Conservation (phyloP, 2,113 vertebrate species). For the Engystomops pustulosus region DNA sequence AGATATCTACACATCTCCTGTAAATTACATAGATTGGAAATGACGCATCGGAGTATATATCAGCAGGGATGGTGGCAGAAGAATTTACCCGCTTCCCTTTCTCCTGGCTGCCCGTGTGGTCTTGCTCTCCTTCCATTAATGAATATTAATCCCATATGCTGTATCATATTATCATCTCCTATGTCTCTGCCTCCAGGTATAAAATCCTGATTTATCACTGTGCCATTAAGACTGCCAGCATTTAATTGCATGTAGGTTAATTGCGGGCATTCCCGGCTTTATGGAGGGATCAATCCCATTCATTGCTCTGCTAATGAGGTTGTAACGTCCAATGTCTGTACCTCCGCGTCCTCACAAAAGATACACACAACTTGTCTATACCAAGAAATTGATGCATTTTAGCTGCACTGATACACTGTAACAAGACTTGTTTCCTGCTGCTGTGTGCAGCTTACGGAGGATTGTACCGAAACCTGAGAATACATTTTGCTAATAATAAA, state of each 20-base stretch:
- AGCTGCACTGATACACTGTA: too few relatives aligned
- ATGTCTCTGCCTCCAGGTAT: conserved; percentile 64
- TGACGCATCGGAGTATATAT: too few relatives aligned
- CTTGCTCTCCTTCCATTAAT: conserved; percentile 62
- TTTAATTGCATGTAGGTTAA: conserved; percentile 69
- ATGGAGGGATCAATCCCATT: conserved; percentile 67
- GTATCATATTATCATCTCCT: conserved; percentile 62
- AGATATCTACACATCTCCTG: background rate
- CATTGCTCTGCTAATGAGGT: conserved; percentile 69
- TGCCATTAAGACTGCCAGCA: conserved; percentile 63
- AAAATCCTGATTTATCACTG: conserved; percentile 68
- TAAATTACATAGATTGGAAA: background rate
- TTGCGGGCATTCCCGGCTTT: conserved; percentile 67
- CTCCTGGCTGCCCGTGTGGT: conserved; percentile 60
- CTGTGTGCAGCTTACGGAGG: too few relatives aligned
- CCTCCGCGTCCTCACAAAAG: conserved; percentile 35
- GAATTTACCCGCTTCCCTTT: background rate
- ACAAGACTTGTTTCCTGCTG: too few relatives aligned
- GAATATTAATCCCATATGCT: conserved; percentile 66
- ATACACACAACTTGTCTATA: background rate
- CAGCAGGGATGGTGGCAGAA: too few relatives aligned
- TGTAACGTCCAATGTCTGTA: conserved; percentile 66
- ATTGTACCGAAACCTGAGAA: too few relatives aligned
- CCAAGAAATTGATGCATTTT: too few relatives aligned
- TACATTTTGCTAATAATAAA: too few relatives aligned